Evolutionary conservation across 1,140 invertebrate species (phyloP), one percentile per base, ranked within the genome.

Genomic region (Choristoneura fumiferana): DNA sequence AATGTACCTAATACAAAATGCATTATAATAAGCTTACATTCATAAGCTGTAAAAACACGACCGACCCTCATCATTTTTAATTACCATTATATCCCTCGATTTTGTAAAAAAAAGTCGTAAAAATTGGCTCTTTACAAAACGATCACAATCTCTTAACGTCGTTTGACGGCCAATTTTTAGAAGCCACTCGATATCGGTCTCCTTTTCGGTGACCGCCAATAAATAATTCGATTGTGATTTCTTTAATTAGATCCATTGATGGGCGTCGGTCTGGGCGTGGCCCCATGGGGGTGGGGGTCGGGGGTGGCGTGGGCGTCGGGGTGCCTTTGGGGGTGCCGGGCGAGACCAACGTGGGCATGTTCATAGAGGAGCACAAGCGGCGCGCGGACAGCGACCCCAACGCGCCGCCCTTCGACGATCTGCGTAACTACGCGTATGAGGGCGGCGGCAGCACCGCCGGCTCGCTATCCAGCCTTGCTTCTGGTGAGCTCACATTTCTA

Each of bases 391-490:
- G 96, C 78, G 98, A 99, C 90, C 96, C 96, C 0, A 97, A 96
- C 81, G 97, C 97, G 43, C 98, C 97, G 40, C 98, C 98, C 0
- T 98, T 98, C 84, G 98, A 99, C 78, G 98, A 98, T 90, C 91
- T 99, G 59, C 92, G 98, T 79, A 99, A 99, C 90, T 99, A 99
- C 88, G 97, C 97, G 14, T 99, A 99, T 73, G 98, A 99, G 87
- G 98, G 98, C 29, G 97, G 97, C 74, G 97, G 97, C 89, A 98
- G 97, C 80, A 98, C 97, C 56, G 97, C 97, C 12, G 98, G 98
- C 33, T 98, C 97, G 0, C 92, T 99, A 5, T 98, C 97, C 73
- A 98, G 97, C n/a, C 91, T 99, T 68, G 96, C 97, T 63, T 98
- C 97, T 77, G 96, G 96, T 97, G 88, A 81, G 13, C 18, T 57